phyloP scores from a whole-genome alignment of 92 coral and sea anemone species.

The Muricea muricata region DNA sequence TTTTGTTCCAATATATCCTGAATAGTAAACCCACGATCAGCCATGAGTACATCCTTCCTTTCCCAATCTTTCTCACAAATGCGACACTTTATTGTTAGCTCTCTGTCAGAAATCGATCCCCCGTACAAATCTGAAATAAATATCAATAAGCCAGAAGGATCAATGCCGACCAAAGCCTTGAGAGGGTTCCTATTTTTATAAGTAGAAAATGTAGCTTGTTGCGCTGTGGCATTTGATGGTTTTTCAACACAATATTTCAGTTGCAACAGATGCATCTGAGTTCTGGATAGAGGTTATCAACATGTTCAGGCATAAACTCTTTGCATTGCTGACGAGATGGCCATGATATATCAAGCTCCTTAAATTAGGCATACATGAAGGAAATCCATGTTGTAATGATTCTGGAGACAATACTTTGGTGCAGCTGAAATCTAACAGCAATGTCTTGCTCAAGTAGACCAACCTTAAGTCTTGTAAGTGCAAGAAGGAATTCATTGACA shows the following conservation, averaged over 20 bases:
- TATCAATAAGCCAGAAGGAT: background rate
- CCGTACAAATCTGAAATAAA: background rate
- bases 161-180: background rate
- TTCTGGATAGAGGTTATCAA: background rate
- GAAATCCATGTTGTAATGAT: background rate
- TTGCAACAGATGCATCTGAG: background rate
- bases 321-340: no score
- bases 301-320: background rate
- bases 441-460: background rate
- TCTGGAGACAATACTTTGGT: background rate
- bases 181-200: background rate
- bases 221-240: background rate
- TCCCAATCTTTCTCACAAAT: no score
- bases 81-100: no score
- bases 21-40: background rate
- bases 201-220: background rate
- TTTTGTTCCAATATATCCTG: conserved; percentile 57
- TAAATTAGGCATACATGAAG: background rate
- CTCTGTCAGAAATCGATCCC: background rate
- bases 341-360: background rate
- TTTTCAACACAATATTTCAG: background rate
- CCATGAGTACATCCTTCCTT: background rate
- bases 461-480: background rate
- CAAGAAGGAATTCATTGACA: background rate
- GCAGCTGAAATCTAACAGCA: background rate